Base-by-base conservation (phyloP, 2,113 vertebrate species). In the Grammomys surdaster region DNA sequence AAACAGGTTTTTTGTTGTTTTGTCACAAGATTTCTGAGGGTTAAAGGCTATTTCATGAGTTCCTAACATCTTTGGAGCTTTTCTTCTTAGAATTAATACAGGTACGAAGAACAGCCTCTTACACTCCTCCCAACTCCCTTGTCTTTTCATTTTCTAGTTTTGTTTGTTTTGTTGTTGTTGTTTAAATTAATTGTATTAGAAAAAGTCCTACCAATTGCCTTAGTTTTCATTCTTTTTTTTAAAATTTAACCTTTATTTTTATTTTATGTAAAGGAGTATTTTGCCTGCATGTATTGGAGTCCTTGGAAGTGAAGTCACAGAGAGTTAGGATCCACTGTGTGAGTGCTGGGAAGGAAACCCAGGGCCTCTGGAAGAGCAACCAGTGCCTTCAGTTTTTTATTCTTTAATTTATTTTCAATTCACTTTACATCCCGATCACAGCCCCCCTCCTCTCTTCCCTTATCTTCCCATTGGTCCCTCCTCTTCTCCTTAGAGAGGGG, bases 11-110 rank as follows among this genome's bases (percentile, higher is more conserved):
- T 75, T 70, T 43, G 12, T 33, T 69, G 67, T 56, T 73, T 56
- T 24, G 17, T 8, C 54, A 58, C 36, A 58, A 81, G 78, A 58
- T 58, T 43, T 56, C 54, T 58, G 31, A 20, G 48, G 8, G 20
- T 56, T 82, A 73, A 54, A 65, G 69, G 36, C 70, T 48, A 14
- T 75, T n/a, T 67, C 8, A 60, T 4, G 19, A 24, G 7, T n/a
- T 82, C 26, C 40, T 54, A 36, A 65, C 48, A 76, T 70, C 89
- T 60, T 58, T 73, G 90, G 48, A 86, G 22, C 10, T 6, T 89
- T 94, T 67, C 17, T 65, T 31, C 12, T 96, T 75, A 69, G 70
- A 56, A 92, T 90, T 92, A 85, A 77, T 22, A 19, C 60, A 67
- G 24, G 19, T 91, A 12, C 92, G 75, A 92, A 90, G 90, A 76